Evolutionary conservation across 2,113 vertebrate genomes (phyloP).

Genomic region (Gadus chalcogrammus): DNA sequence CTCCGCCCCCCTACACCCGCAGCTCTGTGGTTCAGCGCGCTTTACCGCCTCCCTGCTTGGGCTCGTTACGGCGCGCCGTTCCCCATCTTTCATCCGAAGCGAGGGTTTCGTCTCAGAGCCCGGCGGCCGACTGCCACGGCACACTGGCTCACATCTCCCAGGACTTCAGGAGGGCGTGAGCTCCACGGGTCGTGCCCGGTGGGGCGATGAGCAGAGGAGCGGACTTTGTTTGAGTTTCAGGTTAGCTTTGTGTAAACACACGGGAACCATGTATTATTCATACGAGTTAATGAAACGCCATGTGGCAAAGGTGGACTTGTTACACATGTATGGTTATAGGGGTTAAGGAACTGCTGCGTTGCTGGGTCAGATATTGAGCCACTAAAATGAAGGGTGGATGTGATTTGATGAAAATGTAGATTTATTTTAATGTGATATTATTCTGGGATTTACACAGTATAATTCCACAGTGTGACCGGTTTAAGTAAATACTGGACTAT

Average conservation of each 20-base stretch:
- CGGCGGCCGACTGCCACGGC: constrained; percentile 3
- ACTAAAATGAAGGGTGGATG: too few species aligned
- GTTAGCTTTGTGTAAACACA: constrained; percentile 5
- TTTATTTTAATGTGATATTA: not conserved
- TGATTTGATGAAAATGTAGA: not conserved
- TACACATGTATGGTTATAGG: constrained; percentile 21
- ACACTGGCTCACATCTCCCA: constrained; percentile 3
- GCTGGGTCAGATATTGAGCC: too few species aligned
- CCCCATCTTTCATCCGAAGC: constrained; percentile 32
- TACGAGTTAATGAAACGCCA: constrained; percentile 13
- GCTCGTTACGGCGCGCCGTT: constrained; percentile 32
- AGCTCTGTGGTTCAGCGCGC: constrained; percentile 12
- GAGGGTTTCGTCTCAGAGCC: constrained; percentile 29
- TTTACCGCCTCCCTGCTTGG: constrained; percentile 37
- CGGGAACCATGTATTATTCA: constrained; percentile 23
- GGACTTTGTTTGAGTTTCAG: constrained; percentile 1
- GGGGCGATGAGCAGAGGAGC: not conserved
- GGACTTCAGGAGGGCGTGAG: constrained; percentile 3
- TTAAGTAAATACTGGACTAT: too few species aligned
- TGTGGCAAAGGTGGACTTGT: constrained; percentile 21
- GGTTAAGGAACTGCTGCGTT: not conserved
- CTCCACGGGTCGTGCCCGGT: not conserved
- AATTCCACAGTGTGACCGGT: too few species aligned
- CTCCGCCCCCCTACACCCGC: too few species aligned
- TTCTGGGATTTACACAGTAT: too few species aligned